Evolutionary conservation across 2,113 vertebrate species (phyloP), one percentile per base, ranked within the genome.

Genomic region (Anarhynchus alexandrinus): DNA sequence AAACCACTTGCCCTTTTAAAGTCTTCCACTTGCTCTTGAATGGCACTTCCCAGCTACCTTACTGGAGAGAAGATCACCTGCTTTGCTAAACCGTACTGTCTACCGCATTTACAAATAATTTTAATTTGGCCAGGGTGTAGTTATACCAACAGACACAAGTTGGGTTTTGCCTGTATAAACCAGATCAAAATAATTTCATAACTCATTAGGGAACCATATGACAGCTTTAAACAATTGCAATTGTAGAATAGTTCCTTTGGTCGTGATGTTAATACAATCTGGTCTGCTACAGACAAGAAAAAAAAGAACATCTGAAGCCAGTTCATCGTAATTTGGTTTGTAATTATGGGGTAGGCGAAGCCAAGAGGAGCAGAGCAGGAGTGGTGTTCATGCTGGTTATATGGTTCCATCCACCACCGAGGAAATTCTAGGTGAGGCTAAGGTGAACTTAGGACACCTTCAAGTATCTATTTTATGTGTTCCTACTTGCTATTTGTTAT

Each of bases 81-180:
- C 49, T 86, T 82, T 82, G 12, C 22, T 93, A 80, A 95, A 72
- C 21, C 14, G 12, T 80, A 45, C 19, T 9, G 1, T 77, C 40
- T 69, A 57, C 65, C 54, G 72, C 34, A 66, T 47, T 82, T 85
- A 86, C 54, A 91, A 93, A 76, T 64, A 59, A 67, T 79, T 82
- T 85, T 65, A 80, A 65, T 69, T 87, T 95, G 58, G 25, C 42
- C 36, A 52, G 15, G 6, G 16, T 82, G 11, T 45, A 87, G 36
- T 59, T 90, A 36, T 30, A n/a, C 15, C 61, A 90, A 73, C 13
- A 90, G 49, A 84, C 22, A 69, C 12, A 85, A 73, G 52, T 49
- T 80, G 49, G 13, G 29, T 62, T 96, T 93, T 95, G 59, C 42
- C 74, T 93, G 25, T 77, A 83, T 80, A 95, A 90, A 94, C 36